Base-by-base conservation (phyloP, 2,113 vertebrate genomes). In the Nibea coibor region DNA sequence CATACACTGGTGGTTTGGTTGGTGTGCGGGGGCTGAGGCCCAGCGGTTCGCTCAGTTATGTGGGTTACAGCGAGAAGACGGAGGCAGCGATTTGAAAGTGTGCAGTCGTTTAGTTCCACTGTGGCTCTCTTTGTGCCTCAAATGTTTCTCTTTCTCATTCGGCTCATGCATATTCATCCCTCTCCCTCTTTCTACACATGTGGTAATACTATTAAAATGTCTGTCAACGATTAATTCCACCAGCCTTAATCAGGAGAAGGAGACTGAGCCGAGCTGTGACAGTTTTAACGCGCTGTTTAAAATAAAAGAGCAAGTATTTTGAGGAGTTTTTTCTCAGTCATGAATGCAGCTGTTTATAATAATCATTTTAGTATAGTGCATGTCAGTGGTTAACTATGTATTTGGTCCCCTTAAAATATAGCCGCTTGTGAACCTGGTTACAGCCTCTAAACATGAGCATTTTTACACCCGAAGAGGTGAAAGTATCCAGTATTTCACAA, bases 151-250 rank as follows among this genome's bases (percentile, higher is more conserved):
- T 57, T 31, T 64, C 43, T 63, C 22, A 11, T 64, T 77, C 53
- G 16, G 47, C 81, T 77, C 85, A 70, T 81, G 48, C 63, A 84
- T 81, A 87, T 78, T 87, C 50, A 80, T 81, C 66, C 65, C 58
- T 50, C 47, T 0, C 47, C 31, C 20, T 4, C 64, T 24, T n/a
- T 35, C 69, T 48, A 45, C 65, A 80, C 80, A 66, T 82, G 79
- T 54, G 75, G 50, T 83, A 69, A 80, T 69, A 83, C 85, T 59
- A 72, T 87, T 77, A 83, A 80, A 80, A 76, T 83, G 81, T 80
- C 80, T 62, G 67, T 76, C 28, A 54, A 3, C 72, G 75, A 73
- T 83, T 57, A 76, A 56, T 69, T 64, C 43, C 75, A 57, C 11
- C 8, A 42, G 67, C 67, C 22, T 6, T 74, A n/a, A 77, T 70